Evolutionary conservation across 2,797 vertebrate genomes (phyloP).

Genomic region (Acrossocheilus wenchowensis): DNA sequence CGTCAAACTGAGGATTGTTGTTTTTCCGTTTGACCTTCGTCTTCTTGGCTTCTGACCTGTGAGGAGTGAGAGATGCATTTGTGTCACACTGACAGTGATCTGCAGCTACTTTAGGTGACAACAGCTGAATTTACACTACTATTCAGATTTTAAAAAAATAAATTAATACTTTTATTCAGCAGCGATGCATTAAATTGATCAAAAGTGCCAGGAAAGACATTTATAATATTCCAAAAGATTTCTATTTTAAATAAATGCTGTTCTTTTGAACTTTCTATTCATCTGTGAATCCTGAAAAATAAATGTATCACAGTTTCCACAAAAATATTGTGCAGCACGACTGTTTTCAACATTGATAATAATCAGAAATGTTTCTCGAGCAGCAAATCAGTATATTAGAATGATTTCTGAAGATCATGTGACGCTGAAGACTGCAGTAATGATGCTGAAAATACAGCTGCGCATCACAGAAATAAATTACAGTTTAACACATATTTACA

Average conservation of each 20-base stretch:
- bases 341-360: no score
- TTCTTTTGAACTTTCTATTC: background rate
- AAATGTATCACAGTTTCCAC: no score
- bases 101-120: background rate
- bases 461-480: no score
- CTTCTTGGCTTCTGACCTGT: conserved; percentile 96
- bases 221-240: background rate
- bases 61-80: background rate
- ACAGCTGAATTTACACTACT: no score
- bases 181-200: background rate
- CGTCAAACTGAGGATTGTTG: conserved; percentile 98
- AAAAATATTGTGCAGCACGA: no score
- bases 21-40: conserved; percentile 98
- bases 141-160: background rate
- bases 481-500: background rate
- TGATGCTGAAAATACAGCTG: background rate
- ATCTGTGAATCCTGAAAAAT: background rate
- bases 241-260: background rate
- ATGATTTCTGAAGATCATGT: background rate
- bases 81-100: no score
- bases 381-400: background rate
- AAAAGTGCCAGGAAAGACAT: background rate
- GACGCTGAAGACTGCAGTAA: background rate
- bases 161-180: background rate
- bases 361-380: no score